Evolutionary conservation across 1,140 invertebrate genomes (phyloP).

Genomic region (Saxidomus purpurata): DNA sequence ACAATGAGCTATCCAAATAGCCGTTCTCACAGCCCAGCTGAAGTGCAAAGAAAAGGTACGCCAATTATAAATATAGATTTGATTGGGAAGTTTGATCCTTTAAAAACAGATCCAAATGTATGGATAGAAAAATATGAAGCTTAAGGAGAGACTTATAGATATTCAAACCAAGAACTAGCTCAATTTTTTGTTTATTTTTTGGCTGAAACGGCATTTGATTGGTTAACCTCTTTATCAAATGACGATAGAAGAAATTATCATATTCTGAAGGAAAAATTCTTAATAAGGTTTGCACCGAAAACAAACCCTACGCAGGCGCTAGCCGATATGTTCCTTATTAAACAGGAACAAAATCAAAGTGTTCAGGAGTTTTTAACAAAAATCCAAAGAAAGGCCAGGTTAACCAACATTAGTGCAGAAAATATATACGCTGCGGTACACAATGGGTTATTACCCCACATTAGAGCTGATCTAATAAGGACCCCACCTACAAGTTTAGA

Average conservation of each 20-base stretch:
- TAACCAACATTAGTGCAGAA: too few relatives aligned
- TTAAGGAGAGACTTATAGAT: not conserved
- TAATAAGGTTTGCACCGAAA: conserved; percentile 15
- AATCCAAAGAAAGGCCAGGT: too few relatives aligned
- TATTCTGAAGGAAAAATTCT: not conserved
- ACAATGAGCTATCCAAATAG: not conserved
- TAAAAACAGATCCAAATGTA: not conserved
- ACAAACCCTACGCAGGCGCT: not conserved
- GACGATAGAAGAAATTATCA: not conserved
- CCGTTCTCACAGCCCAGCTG: not conserved
- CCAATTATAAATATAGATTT: not conserved
- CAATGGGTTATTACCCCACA: too few relatives aligned
- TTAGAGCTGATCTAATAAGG: too few relatives aligned
- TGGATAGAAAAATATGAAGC: not conserved
- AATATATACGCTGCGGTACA: too few relatives aligned
- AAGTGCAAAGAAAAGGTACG: not conserved
- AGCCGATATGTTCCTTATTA: conserved; percentile 20
- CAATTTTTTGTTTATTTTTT: not conserved
- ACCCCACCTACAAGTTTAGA: too few relatives aligned
- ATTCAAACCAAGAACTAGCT: not conserved
- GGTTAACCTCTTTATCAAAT: not conserved
- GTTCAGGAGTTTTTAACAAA: too few relatives aligned
- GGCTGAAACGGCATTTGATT: not conserved
- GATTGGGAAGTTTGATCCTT: conserved; percentile 11
- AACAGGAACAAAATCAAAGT: conserved; percentile 18